Conservation (phyloP, 2,797 vertebrate species). For the Myotis myotis region DNA sequence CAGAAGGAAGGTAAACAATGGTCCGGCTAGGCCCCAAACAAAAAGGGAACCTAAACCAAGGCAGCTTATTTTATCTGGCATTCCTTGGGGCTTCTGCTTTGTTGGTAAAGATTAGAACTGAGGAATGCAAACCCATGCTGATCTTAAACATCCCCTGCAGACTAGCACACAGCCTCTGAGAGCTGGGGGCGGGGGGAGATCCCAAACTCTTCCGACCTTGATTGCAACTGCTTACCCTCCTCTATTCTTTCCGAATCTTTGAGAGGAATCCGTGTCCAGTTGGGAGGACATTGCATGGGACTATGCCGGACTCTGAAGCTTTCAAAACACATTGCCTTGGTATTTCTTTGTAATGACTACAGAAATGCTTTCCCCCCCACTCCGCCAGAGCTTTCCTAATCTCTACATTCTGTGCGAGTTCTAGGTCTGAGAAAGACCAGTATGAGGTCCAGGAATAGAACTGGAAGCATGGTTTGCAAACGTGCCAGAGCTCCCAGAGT, state of each 20-base stretch:
- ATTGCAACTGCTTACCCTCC: neutral
- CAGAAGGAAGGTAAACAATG: constrained; percentile 25
- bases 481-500: neutral
- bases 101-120: constrained; percentile 55
- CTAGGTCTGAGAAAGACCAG: neutral
- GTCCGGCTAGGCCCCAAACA: neutral
- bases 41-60: neutral
- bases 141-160: neutral
- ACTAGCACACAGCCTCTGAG: neutral
- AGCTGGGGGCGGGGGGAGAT: neutral
- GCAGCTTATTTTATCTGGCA: constrained; percentile 48
- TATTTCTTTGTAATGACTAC: neutral
- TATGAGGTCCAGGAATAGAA: neutral
- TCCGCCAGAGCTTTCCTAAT: neutral
- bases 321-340: neutral
- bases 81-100: constrained; percentile 53
- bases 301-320: neutral
- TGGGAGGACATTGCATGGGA: neutral
- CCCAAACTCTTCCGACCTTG: neutral
- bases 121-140: constrained; percentile 47
- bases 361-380: neutral
- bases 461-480: neutral
- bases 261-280: neutral
- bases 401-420: neutral
- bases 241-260: neutral